Evolutionary conservation across 2,888 invertebrate genomes (phyloP).

Genomic region (Nasonovia ribisnigri): DNA sequence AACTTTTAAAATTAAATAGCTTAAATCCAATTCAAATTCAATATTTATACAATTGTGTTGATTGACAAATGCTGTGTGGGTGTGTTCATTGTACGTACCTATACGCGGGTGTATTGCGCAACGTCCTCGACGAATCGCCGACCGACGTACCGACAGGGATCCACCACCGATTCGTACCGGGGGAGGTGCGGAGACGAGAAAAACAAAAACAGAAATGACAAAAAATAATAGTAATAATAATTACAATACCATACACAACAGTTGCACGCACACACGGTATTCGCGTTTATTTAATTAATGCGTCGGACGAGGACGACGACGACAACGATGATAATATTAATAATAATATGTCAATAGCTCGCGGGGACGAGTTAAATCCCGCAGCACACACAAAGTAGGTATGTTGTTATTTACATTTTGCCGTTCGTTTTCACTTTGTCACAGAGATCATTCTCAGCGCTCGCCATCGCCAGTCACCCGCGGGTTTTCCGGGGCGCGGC

Average conservation of each 20-base stretch:
- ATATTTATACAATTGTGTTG: background rate
- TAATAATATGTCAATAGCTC: constrained; percentile 44
- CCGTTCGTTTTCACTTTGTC: constrained; percentile 42
- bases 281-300: constrained; percentile 29
- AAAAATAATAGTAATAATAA: background rate
- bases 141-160: background rate
- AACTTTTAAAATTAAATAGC: too few species aligned
- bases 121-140: background rate
- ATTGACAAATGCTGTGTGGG: background rate
- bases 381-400: constrained; percentile 26
- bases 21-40: background rate
- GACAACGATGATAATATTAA: background rate
- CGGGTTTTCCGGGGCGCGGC: background rate
- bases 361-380: constrained; percentile 9
- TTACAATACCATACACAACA: background rate
- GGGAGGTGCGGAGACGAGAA: background rate
- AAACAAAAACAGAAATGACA: constrained; percentile 11
- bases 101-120: background rate
- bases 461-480: background rate
- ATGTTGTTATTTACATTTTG: constrained; percentile 53
- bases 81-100: background rate
- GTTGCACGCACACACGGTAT: too few species aligned
- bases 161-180: background rate
- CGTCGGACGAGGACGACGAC: background rate
- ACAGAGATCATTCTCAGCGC: background rate